A percentile compares a stretch with the other conserved stretches of the same genome.
These are phyloP conservation scores for Lanistes nyassanus DNA, from an alignment of 1,140 invertebrate species.

Conservation along the genomic window DNA sequence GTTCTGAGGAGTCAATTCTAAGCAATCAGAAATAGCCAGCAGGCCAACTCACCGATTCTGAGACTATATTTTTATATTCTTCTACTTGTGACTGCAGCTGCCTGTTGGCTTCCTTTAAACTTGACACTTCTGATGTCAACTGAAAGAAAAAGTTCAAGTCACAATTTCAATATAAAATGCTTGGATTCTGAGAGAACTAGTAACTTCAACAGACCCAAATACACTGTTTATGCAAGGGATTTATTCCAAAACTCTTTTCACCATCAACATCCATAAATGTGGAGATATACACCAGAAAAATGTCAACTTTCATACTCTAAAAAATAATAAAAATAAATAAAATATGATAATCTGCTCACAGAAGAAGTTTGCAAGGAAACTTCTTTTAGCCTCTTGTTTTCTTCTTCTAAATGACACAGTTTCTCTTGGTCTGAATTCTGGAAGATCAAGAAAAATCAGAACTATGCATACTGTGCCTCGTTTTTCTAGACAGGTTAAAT, in stretches of 20 bases:
- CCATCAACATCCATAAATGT: no score
- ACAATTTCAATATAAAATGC: no score
- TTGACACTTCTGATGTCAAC: constrained; percentile 23
- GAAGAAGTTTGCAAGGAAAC: constrained; percentile 11
- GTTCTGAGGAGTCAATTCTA: no score
- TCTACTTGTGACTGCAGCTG: constrained; percentile 53
- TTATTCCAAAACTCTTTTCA: no score
- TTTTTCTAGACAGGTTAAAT: no score
- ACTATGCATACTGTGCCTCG: no score
- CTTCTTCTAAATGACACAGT: constrained; percentile 15
- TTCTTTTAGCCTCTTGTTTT: constrained; percentile 21
- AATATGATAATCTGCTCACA: constrained; percentile 3
- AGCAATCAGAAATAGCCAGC: background rate
- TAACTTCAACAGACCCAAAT: no score
- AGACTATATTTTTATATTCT: constrained; percentile 53
- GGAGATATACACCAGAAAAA: no score
- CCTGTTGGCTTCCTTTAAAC: constrained; percentile 31
- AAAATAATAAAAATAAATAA: background rate
- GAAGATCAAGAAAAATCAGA: background rate
- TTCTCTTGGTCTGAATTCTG: constrained; percentile 17
- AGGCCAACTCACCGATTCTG: constrained; percentile 57
- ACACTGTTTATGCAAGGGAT: no score
- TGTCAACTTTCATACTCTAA: no score
- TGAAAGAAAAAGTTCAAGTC: constrained; percentile 17
- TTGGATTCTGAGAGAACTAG: no score